Conservation (phyloP, 2,888 invertebrate species). For the Melinopterus prodromus region DNA sequence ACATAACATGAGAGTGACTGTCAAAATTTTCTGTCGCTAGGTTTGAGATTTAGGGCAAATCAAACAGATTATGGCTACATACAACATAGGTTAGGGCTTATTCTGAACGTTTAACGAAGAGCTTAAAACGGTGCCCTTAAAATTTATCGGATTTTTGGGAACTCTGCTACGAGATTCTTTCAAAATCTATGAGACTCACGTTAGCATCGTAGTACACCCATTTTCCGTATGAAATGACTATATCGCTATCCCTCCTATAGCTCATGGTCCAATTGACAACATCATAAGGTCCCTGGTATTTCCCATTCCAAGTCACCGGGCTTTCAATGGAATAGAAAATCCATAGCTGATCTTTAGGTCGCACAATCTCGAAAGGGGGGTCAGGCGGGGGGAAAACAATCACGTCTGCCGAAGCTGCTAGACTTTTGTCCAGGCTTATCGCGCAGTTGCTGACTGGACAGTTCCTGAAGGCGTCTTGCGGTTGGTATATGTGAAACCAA, state of each 20-base stretch:
- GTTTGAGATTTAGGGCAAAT: no score
- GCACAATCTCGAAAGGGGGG: conserved; percentile 74
- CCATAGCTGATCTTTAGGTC: conserved; percentile 83
- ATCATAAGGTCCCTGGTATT: conserved; percentile 54
- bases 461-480: neutral
- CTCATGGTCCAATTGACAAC: conserved; percentile 92
- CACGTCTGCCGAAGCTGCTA: conserved; percentile 81
- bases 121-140: no score
- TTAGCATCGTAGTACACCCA: conserved; percentile 82
- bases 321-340: conserved; percentile 94
- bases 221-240: conserved; percentile 91
- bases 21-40: no score
- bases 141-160: no score
- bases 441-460: neutral
- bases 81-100: no score
- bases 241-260: conserved; percentile 88
- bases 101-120: no score
- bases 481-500: neutral
- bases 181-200: no score
- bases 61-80: no score
- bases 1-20: no score
- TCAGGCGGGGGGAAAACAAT: conserved; percentile 89
- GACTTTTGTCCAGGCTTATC: conserved; percentile 71
- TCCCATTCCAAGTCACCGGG: conserved; percentile 89
- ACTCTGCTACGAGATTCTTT: no score